Conservation (phyloP, 1,140 invertebrate species). For the Plodia interpunctella region DNA sequence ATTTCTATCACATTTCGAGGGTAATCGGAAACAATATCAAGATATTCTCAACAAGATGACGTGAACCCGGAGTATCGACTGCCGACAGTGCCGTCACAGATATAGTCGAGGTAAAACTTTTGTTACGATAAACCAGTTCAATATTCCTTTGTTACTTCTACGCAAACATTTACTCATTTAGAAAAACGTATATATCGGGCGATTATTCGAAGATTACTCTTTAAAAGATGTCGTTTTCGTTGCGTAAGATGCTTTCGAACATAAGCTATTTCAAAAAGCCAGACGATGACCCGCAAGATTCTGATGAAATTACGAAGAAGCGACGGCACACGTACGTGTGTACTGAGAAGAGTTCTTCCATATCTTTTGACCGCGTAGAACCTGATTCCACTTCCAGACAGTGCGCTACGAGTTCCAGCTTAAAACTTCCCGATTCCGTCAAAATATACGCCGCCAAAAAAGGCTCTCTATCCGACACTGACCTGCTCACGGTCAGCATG, state of each 20-base stretch:
- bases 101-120: constrained; percentile 16
- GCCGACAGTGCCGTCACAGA: background rate
- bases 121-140: background rate
- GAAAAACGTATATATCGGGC: no score
- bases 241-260: constrained; percentile 61
- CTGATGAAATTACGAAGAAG: constrained; percentile 16
- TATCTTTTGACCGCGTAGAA: constrained; percentile 40
- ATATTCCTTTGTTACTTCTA: constrained; percentile 14
- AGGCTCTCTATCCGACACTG: constrained; percentile 57
- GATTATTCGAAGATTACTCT: constrained; percentile 1
- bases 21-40: constrained; percentile 21
- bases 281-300: constrained; percentile 22
- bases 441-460: constrained; percentile 49
- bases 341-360: constrained; percentile 17
- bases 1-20: constrained; percentile 12
- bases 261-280: constrained; percentile 63
- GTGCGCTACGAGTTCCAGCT: constrained; percentile 25
- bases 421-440: constrained; percentile 46
- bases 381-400: constrained; percentile 50
- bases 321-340: constrained; percentile 20
- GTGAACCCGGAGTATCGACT: constrained; percentile 17
- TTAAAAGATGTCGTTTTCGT: constrained; percentile 59
- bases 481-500: constrained; percentile 33
- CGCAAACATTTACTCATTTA: background rate
- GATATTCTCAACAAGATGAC: constrained; percentile 20